phyloP scores from a whole-genome alignment of 2,888 invertebrate species.

The Caenorhabditis wallacei region DNA sequence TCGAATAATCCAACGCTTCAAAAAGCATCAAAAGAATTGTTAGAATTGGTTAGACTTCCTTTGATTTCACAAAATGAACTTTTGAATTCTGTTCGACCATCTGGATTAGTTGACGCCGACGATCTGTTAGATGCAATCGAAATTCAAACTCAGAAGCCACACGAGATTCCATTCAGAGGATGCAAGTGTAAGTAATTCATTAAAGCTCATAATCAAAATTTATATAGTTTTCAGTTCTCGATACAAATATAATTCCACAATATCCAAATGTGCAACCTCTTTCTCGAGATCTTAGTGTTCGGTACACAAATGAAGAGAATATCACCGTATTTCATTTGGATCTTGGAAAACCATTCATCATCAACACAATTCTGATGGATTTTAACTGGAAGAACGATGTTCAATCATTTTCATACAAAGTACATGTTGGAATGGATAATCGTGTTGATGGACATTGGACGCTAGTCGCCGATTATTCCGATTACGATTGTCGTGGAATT shows the following conservation, averaged over 20 bases:
- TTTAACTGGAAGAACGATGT: constrained; percentile 90
- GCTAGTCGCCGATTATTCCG: constrained; percentile 93
- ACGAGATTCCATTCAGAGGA: constrained; percentile 83
- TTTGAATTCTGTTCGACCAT: constrained; percentile 92
- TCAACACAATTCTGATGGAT: constrained; percentile 94
- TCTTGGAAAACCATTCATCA: constrained; percentile 87
- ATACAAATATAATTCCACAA: constrained; percentile 38
- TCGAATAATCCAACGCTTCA: constrained; percentile 84
- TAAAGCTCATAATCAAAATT: not conserved
- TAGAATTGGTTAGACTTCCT: constrained; percentile 88
- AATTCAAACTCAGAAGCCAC: constrained; percentile 85
- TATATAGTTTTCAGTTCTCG: constrained; percentile 22
- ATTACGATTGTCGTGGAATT: constrained; percentile 96
- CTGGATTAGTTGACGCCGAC: constrained; percentile 83
- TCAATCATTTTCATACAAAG: constrained; percentile 92
- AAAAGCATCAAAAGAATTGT: constrained; percentile 44
- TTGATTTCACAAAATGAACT: constrained; percentile 93
- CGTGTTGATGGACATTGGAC: constrained; percentile 88
- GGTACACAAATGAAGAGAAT: constrained; percentile 85
- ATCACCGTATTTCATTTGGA: constrained; percentile 68
- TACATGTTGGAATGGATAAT: constrained; percentile 52
- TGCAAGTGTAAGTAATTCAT: constrained; percentile 24
- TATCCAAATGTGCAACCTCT: constrained; percentile 32
- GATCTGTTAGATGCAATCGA: constrained; percentile 89
- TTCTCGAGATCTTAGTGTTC: constrained; percentile 20